These are phyloP conservation scores for Popillia japonica DNA, from an alignment of 1,140 invertebrate genomes.

Conservation along the genomic window DNA sequence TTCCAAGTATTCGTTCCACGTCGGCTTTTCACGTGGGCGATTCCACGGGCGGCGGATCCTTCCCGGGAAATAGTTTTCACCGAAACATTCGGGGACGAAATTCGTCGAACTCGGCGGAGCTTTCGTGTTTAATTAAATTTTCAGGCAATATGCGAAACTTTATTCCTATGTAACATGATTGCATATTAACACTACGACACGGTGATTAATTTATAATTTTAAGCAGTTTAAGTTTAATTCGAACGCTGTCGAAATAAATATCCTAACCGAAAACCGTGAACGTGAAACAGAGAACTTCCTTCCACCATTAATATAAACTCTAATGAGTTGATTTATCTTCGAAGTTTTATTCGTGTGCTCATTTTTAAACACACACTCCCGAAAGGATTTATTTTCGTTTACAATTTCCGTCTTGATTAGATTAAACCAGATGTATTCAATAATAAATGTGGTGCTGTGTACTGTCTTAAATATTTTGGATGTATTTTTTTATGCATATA, in stretches of 20 bases:
- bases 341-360: not conserved
- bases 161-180: not conserved
- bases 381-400: not conserved
- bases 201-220: no score
- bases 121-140: not conserved
- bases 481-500: no score
- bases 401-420: conserved; percentile 14
- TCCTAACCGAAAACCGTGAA: no score
- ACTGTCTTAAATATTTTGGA: no score
- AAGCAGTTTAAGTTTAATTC: no score
- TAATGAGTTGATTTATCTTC: conserved; percentile 7
- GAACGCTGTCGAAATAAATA: no score
- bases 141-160: not conserved
- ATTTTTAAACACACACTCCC: not conserved
- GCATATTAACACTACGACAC: not conserved
- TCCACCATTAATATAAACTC: not conserved
- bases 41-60: not conserved
- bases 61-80: not conserved
- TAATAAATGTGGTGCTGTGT: no score
- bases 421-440: not conserved
- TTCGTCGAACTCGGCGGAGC: not conserved
- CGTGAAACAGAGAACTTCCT: no score
- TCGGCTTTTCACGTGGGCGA: not conserved
- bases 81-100: not conserved
- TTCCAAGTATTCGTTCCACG: not conserved